phyloP scores from a whole-genome alignment of 2,797 vertebrate species.

The Mus caroli region DNA sequence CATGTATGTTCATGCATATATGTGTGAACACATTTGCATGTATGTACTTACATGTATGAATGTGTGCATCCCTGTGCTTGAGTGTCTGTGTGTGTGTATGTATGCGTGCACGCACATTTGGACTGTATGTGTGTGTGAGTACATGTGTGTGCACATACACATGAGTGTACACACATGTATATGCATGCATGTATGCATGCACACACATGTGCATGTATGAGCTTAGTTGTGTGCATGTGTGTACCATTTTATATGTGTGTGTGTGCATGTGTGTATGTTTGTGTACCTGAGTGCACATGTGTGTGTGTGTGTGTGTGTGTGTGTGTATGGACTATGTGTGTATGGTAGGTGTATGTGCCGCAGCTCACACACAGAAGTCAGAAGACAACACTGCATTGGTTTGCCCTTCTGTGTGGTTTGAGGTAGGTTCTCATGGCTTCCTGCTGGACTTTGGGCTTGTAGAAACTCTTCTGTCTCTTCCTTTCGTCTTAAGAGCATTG shows the following conservation, averaged over 20 bases:
- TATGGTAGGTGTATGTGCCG: too few species aligned
- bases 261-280: too few species aligned
- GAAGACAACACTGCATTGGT: background rate
- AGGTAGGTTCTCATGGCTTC: background rate
- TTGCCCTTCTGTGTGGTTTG: background rate
- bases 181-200: too few species aligned
- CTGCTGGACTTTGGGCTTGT: background rate
- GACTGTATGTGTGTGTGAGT: too few species aligned
- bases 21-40: background rate
- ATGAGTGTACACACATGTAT: background rate
- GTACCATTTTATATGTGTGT: background rate
- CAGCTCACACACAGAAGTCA: background rate
- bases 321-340: background rate
- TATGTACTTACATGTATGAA: background rate
- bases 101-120: too few species aligned
- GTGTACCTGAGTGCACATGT: background rate
- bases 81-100: background rate
- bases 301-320: background rate
- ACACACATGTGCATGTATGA: background rate
- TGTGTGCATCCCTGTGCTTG: background rate
- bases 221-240: background rate
- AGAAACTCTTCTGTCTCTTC: background rate
- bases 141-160: too few species aligned
- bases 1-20: too few species aligned
- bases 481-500: background rate